A percentile compares a stretch with the other conserved stretches of the same genome.
phyloP scores from a whole-genome alignment of 2,888 invertebrate species.

The Eubasilissa splendida region DNA sequence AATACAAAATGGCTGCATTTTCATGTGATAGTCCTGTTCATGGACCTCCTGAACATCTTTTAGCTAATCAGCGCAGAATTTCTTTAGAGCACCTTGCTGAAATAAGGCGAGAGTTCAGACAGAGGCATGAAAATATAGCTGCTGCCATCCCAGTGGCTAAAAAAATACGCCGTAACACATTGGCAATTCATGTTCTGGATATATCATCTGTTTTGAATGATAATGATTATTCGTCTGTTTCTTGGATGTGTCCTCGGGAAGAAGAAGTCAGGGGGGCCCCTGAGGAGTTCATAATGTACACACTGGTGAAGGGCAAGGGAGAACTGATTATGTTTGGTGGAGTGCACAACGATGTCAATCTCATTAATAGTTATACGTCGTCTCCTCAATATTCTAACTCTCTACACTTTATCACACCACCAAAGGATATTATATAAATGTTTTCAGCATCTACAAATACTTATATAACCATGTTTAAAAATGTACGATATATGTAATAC shows the following conservation, averaged over 20 bases:
- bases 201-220: slow-evolving; percentile 80
- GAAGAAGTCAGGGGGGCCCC: slow-evolving; percentile 81
- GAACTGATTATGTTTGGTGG: slow-evolving; percentile 98
- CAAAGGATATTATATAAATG: slow-evolving; percentile 77
- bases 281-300: slow-evolving; percentile 92
- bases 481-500: background rate
- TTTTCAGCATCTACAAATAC: background rate
- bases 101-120: slow-evolving; percentile 65
- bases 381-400: slow-evolving; percentile 85
- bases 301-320: slow-evolving; percentile 90
- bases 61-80: slow-evolving; percentile 70
- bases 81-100: slow-evolving; percentile 60
- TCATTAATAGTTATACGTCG: slow-evolving; percentile 70
- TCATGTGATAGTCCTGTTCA: slow-evolving; percentile 67
- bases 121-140: slow-evolving; percentile 63
- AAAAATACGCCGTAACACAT: slow-evolving; percentile 77
- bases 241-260: slow-evolving; percentile 81
- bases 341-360: slow-evolving; percentile 84
- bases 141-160: slow-evolving; percentile 69
- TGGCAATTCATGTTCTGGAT: slow-evolving; percentile 90
- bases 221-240: slow-evolving; percentile 76
- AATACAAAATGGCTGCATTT: slow-evolving; percentile 72
- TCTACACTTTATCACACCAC: slow-evolving; percentile 83
- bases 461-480: slow-evolving; percentile 53
- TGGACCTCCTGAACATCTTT: slow-evolving; percentile 68